Percentiles rank a stretch among this genome's conserved stretches.
Evolutionary conservation across 2,888 invertebrate genomes (phyloP).

Genomic region (Latrodectus hesperus): DNA sequence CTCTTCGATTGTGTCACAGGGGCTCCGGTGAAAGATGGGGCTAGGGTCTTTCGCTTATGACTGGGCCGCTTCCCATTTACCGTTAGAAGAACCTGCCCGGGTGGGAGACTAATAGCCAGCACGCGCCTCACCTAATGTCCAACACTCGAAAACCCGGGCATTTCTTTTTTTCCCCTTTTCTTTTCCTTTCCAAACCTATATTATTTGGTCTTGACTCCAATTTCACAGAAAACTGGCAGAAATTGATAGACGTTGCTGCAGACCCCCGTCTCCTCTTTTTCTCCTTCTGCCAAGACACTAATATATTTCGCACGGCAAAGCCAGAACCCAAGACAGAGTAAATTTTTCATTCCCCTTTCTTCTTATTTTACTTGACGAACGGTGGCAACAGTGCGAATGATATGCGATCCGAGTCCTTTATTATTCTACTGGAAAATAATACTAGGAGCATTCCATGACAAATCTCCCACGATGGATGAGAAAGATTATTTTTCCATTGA

Average conservation of each 20-base stretch:
- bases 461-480: slow-evolving; percentile 9
- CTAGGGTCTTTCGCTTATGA: slow-evolving; percentile 61
- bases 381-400: slow-evolving; percentile 34
- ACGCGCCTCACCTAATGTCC: slow-evolving; percentile 68
- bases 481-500: not conserved
- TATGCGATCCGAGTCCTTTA: slow-evolving; percentile 46
- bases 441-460: slow-evolving; percentile 21
- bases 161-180: slow-evolving; percentile 37
- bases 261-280: not conserved
- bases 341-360: slow-evolving; percentile 15
- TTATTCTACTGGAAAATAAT: slow-evolving; percentile 38
- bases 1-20: slow-evolving; percentile 59
- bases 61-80: slow-evolving; percentile 63
- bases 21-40: slow-evolving; percentile 60
- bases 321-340: slow-evolving; percentile 31
- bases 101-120: slow-evolving; percentile 59
- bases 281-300: slow-evolving; percentile 23
- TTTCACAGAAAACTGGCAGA: slow-evolving; percentile 64
- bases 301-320: slow-evolving; percentile 48
- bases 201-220: slow-evolving; percentile 68
- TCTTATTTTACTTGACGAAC: slow-evolving; percentile 38
- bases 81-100: slow-evolving; percentile 54
- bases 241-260: slow-evolving; percentile 39
- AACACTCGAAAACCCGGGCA: slow-evolving; percentile 55
- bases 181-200: slow-evolving; percentile 38